phyloP scores from a whole-genome alignment of 2,888 invertebrate species.

The Dioctria linearis region DNA sequence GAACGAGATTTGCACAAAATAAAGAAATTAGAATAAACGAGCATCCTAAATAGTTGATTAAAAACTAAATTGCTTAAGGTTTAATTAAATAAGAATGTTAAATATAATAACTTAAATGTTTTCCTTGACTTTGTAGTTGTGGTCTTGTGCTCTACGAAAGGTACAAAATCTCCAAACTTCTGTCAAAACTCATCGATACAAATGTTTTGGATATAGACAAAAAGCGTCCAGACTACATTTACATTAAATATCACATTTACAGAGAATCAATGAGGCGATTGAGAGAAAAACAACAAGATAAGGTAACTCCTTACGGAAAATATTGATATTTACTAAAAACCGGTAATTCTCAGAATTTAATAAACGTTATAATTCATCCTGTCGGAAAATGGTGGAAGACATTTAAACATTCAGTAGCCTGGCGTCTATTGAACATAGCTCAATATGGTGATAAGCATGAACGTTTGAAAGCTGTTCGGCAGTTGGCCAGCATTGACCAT shows the following conservation, averaged over 20 bases:
- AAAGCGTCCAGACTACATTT: constrained; percentile 73
- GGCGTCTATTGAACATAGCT: constrained; percentile 78
- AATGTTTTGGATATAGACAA: constrained; percentile 69
- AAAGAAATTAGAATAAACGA: no score
- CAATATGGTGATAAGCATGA: constrained; percentile 77
- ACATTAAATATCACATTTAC: constrained; percentile 73
- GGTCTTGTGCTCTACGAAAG: constrained; percentile 67
- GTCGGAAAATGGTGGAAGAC: constrained; percentile 76
- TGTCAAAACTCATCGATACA: constrained; percentile 69
- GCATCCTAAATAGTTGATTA: no score
- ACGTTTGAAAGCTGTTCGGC: constrained; percentile 77
- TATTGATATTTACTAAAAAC: constrained; percentile 1
- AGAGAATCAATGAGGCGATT: constrained; percentile 69
- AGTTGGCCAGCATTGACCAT: constrained; percentile 78
- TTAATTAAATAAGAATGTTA: no score
- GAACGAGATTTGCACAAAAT: no score
- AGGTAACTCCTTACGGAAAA: constrained; percentile 59
- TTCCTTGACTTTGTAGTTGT: constrained; percentile 63
- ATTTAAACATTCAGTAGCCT: constrained; percentile 77
- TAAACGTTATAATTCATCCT: constrained; percentile 69
- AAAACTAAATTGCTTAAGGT: no score
- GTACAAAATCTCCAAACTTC: constrained; percentile 65
- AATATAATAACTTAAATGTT: no score
- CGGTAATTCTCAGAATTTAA: constrained; percentile 65
- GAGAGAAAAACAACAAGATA: constrained; percentile 66